phyloP scores from a whole-genome alignment of 1,140 invertebrate genomes.

The Anastrepha obliqua region DNA sequence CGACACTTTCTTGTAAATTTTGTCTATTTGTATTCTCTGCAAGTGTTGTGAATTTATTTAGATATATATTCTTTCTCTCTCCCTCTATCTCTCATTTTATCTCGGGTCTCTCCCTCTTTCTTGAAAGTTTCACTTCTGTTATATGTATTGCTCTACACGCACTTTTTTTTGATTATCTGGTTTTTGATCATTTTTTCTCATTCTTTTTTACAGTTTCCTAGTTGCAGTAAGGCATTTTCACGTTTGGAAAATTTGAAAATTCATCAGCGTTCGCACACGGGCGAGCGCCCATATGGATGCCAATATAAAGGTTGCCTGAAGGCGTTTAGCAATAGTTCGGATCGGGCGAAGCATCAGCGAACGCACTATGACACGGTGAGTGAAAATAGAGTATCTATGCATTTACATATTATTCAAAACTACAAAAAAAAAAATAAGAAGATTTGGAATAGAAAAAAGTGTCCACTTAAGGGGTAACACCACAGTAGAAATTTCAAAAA shows the following conservation, averaged over 20 bases:
- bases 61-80: too few relatives aligned
- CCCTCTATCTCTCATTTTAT: too few relatives aligned
- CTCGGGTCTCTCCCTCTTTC: too few relatives aligned
- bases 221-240: constrained; percentile 95
- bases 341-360: constrained; percentile 96
- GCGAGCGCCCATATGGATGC: constrained; percentile 90
- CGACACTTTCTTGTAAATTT: too few relatives aligned
- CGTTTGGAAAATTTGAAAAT: constrained; percentile 97
- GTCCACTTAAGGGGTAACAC: too few relatives aligned
- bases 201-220: constrained; percentile 84
- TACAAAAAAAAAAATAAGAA: not conserved
- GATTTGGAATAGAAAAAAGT: too few relatives aligned
- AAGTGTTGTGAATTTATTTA: too few relatives aligned
- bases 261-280: constrained; percentile 95
- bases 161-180: too few relatives aligned
- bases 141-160: too few relatives aligned
- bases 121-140: too few relatives aligned
- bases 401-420: not conserved
- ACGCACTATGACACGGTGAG: constrained; percentile 96
- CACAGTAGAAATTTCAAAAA: too few relatives aligned
- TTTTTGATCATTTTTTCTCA: constrained; percentile 33
- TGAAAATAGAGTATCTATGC: not conserved
- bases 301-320: constrained; percentile 91
- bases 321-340: constrained; percentile 97
- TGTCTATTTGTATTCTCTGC: too few relatives aligned